These are phyloP conservation scores for Saccostrea cuccullata DNA, from an alignment of 1,140 invertebrate genomes.

Conservation along the genomic window DNA sequence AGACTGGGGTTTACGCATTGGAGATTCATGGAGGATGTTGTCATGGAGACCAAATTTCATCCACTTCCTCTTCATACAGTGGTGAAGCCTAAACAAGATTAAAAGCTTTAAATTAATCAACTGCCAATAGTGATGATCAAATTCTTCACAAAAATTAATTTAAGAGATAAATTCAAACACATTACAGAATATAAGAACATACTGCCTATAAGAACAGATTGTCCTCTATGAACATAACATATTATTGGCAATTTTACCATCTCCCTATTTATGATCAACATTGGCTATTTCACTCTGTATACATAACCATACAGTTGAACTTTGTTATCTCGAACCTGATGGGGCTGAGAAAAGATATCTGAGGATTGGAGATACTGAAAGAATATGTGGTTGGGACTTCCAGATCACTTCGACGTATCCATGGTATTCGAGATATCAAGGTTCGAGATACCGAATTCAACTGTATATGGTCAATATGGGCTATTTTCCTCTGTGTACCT, in stretches of 20 bases:
- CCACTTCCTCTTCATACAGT: slow-evolving; percentile 64
- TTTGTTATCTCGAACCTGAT: too few relatives aligned
- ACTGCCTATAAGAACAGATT: neutral
- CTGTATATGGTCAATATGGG: slow-evolving; percentile 64
- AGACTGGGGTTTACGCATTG: slow-evolving; percentile 54
- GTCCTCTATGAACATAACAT: slow-evolving; percentile 63
- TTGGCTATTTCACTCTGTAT: slow-evolving; percentile 66
- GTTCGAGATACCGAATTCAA: too few relatives aligned
- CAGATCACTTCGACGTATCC: too few relatives aligned
- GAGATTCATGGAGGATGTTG: slow-evolving; percentile 59
- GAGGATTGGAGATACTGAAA: too few relatives aligned
- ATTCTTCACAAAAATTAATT: too few relatives aligned
- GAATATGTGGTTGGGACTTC: too few relatives aligned
- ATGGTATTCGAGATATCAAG: too few relatives aligned
- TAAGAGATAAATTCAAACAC: too few relatives aligned
- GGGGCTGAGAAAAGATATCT: too few relatives aligned
- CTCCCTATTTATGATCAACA: slow-evolving; percentile 40
- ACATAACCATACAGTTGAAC: too few relatives aligned
- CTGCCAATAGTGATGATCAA: too few relatives aligned
- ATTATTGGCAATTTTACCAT: slow-evolving; percentile 58
- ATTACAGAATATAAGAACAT: too few relatives aligned
- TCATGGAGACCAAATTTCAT: slow-evolving; percentile 61
- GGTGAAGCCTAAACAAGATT: slow-evolving; percentile 57
- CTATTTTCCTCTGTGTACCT: slow-evolving; percentile 66
- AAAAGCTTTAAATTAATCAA: neutral